Percentiles rank a stretch among this genome's conserved stretches.
These are phyloP conservation scores for Belgica antarctica DNA, from an alignment of 2,888 invertebrate species.

Conservation along the genomic window DNA sequence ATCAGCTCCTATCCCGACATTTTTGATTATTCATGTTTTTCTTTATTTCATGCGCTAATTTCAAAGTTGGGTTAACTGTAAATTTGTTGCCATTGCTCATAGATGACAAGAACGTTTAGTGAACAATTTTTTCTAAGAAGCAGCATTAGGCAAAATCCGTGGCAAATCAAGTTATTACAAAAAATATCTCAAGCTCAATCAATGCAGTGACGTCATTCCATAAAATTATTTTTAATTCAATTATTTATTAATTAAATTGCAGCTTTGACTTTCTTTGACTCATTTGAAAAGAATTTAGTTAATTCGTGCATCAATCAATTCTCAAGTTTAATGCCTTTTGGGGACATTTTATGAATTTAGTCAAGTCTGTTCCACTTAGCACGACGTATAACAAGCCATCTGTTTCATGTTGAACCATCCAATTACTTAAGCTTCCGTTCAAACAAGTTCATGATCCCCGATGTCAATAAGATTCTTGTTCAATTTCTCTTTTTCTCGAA, in stretches of 20 bases:
- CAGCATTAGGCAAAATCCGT: background rate
- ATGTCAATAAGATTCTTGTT: too few species aligned
- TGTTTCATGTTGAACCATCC: too few species aligned
- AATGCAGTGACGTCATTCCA: background rate
- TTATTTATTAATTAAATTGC: slow-evolving; percentile 13
- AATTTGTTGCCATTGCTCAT: slow-evolving; percentile 22
- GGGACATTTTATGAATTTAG: too few species aligned
- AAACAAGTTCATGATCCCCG: too few species aligned
- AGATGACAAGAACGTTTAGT: background rate
- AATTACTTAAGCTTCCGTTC: too few species aligned
- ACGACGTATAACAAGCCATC: too few species aligned
- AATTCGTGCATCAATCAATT: too few species aligned
- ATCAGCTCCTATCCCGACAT: too few species aligned
- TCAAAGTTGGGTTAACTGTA: background rate
- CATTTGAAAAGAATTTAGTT: too few species aligned
- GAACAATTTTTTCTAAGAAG: slow-evolving; percentile 11
- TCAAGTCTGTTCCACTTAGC: too few species aligned
- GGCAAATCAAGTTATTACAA: background rate
- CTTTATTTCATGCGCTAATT: background rate
- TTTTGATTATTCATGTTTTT: background rate
- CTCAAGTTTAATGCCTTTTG: too few species aligned
- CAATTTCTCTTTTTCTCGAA: background rate
- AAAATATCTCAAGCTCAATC: background rate
- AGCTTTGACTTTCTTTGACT: background rate
- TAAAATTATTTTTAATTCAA: slow-evolving; percentile 1